A percentile compares a stretch with the other conserved stretches of the same genome.
Evolutionary conservation across 1,140 invertebrate genomes (phyloP).

Genomic region (Heliconius hewitsoni): DNA sequence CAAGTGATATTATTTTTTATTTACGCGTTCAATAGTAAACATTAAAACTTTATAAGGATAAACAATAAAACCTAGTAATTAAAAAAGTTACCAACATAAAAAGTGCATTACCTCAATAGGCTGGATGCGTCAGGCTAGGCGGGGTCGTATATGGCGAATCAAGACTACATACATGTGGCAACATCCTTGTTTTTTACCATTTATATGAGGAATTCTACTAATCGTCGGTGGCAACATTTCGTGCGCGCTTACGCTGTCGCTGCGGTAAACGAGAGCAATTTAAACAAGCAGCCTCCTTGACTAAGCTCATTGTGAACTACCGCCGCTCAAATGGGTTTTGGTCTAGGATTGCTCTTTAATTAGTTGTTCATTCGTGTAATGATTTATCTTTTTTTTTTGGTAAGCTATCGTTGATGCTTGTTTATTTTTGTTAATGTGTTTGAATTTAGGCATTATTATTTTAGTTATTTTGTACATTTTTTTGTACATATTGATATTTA

Average conservation of each 20-base stretch:
- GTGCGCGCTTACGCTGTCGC: slow-evolving; percentile 62
- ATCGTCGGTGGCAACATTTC: slow-evolving; percentile 74
- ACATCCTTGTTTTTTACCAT: slow-evolving; percentile 74
- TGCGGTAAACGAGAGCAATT: slow-evolving; percentile 74
- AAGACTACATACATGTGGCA: slow-evolving; percentile 63
- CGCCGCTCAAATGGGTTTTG: slow-evolving; percentile 22
- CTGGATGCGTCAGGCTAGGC: slow-evolving; percentile 54
- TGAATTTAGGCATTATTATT: neutral
- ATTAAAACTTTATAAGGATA: slow-evolving; percentile 28
- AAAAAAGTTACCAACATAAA: slow-evolving; percentile 48
- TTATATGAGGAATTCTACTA: slow-evolving; percentile 75
- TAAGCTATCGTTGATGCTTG: neutral
- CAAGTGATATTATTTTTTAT: neutral
- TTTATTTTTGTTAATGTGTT: neutral
- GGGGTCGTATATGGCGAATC: slow-evolving; percentile 64
- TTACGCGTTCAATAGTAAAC: neutral
- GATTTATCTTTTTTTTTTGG: neutral
- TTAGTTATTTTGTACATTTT: neutral
- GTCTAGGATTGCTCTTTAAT: slow-evolving; percentile 32
- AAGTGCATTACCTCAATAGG: slow-evolving; percentile 60
- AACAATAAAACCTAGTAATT: slow-evolving; percentile 40
- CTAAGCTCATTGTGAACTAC: slow-evolving; percentile 40
- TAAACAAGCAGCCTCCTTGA: slow-evolving; percentile 49
- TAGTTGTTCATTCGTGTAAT: slow-evolving; percentile 13
- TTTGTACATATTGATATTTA: neutral